These are phyloP conservation scores for Myxocyprinus asiaticus DNA, from an alignment of 2,113 vertebrate species.

Conservation along the genomic window DNA sequence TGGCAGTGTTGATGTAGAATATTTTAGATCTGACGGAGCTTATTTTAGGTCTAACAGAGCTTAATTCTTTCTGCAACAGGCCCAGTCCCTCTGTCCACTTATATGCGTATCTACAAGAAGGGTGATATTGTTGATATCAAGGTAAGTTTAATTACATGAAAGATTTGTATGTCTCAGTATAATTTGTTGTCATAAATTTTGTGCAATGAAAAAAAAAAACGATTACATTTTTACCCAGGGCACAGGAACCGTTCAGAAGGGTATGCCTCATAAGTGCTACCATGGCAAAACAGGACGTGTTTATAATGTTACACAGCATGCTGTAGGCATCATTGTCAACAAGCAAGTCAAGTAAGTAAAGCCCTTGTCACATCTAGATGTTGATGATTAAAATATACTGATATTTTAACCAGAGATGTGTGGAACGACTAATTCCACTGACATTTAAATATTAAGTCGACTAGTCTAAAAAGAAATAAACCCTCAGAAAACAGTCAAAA, in stretches of 20 bases:
- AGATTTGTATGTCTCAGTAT: neutral
- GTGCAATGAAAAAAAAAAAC: neutral
- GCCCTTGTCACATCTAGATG: neutral
- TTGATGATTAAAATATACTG: no score
- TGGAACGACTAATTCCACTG: no score
- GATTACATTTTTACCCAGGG: slow-evolving; percentile 73
- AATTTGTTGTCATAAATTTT: neutral
- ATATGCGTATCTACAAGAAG: slow-evolving; percentile 99
- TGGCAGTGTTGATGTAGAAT: neutral
- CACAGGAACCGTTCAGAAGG: slow-evolving; percentile 96
- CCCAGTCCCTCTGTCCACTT: slow-evolving; percentile 92
- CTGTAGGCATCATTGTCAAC: slow-evolving; percentile 97
- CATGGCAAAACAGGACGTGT: slow-evolving; percentile 97
- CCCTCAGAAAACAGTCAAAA: no score
- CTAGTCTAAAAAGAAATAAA: no score
- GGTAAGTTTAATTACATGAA: slow-evolving; percentile 69
- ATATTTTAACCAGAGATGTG: no score
- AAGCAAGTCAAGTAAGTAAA: slow-evolving; percentile 98
- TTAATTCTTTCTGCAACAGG: slow-evolving; percentile 68
- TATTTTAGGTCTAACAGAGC: neutral
- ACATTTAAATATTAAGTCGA: no score
- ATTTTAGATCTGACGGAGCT: no score
- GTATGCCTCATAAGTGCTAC: slow-evolving; percentile 99
- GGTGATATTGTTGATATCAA: slow-evolving; percentile 99
- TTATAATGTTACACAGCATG: slow-evolving; percentile 97